Conservation (phyloP, 2,888 invertebrate species). For the Arctia plantaginis region DNA sequence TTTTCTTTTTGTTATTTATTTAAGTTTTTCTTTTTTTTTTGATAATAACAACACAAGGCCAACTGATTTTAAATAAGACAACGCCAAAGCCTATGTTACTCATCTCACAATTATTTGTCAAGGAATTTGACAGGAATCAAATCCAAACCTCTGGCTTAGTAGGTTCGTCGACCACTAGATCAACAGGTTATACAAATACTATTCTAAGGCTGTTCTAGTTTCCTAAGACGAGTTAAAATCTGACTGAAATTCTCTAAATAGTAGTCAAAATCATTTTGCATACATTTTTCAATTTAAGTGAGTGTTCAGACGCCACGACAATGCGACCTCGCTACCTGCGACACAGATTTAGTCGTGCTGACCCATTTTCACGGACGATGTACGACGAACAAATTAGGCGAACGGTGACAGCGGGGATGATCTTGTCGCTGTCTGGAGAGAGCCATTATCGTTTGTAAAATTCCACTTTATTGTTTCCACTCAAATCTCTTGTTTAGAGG, state of each 20-base stretch:
- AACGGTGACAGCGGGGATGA: slow-evolving; percentile 17
- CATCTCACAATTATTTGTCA: no score
- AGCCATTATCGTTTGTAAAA: slow-evolving; percentile 14
- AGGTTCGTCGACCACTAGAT: not conserved
- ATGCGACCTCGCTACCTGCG: slow-evolving; percentile 41
- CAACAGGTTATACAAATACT: no score
- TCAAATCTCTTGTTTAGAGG: not conserved
- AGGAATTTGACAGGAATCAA: no score
- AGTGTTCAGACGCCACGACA: slow-evolving; percentile 11
- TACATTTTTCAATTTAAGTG: slow-evolving; percentile 1
- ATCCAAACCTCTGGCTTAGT: not conserved
- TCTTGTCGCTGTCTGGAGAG: slow-evolving; percentile 12
- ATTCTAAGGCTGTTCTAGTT: not conserved
- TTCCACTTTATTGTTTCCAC: slow-evolving; percentile 10
- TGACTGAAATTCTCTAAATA: no score
- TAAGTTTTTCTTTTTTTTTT: no score
- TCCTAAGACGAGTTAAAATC: not conserved
- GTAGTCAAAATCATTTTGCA: not conserved
- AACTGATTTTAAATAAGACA: no score
- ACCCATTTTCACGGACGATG: slow-evolving; percentile 24
- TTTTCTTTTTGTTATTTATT: no score
- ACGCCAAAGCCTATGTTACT: no score
- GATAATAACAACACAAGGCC: no score
- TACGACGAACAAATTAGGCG: slow-evolving; percentile 23
- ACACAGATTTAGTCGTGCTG: slow-evolving; percentile 21